These are phyloP conservation scores for Mus caroli DNA, from an alignment of 2,797 vertebrate species.

Conservation along the genomic window DNA sequence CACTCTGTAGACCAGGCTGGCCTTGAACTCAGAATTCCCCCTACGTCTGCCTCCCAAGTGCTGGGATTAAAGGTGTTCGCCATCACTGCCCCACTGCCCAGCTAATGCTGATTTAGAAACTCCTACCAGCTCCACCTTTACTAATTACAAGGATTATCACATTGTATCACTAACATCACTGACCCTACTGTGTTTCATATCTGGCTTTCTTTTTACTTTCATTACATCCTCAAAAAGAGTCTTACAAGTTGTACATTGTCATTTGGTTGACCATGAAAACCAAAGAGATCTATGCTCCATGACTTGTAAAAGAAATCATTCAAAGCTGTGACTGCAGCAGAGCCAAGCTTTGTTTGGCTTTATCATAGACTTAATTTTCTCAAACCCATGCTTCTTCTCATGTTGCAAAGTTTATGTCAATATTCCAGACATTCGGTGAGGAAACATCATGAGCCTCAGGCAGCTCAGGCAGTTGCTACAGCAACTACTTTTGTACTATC, in stretches of 20 bases:
- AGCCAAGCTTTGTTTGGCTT: neutral
- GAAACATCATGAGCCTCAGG: neutral
- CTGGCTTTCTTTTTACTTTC: neutral
- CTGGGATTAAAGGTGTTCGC: too few relatives aligned
- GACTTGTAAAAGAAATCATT: slow-evolving; percentile 32
- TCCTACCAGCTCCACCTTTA: slow-evolving; percentile 29
- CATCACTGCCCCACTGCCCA: too few relatives aligned
- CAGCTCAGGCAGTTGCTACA: neutral
- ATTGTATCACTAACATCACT: slow-evolving; percentile 30
- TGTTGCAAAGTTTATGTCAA: slow-evolving; percentile 9
- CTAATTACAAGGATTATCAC: slow-evolving; percentile 30
- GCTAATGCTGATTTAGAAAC: slow-evolving; percentile 9
- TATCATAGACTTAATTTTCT: slow-evolving; percentile 21
- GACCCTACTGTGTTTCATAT: neutral
- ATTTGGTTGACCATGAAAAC: slow-evolving; percentile 42
- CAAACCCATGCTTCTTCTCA: slow-evolving; percentile 22
- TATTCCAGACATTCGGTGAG: slow-evolving; percentile 27
- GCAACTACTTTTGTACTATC: neutral
- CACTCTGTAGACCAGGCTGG: too few relatives aligned
- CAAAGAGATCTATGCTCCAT: neutral
- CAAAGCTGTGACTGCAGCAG: neutral
- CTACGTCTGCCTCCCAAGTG: too few relatives aligned
- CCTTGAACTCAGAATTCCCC: too few relatives aligned
- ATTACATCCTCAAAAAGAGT: slow-evolving; percentile 26
- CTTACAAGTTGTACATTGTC: neutral